phyloP scores from a whole-genome alignment of 2,113 vertebrate genomes.

The Carettochelys insculpta region DNA sequence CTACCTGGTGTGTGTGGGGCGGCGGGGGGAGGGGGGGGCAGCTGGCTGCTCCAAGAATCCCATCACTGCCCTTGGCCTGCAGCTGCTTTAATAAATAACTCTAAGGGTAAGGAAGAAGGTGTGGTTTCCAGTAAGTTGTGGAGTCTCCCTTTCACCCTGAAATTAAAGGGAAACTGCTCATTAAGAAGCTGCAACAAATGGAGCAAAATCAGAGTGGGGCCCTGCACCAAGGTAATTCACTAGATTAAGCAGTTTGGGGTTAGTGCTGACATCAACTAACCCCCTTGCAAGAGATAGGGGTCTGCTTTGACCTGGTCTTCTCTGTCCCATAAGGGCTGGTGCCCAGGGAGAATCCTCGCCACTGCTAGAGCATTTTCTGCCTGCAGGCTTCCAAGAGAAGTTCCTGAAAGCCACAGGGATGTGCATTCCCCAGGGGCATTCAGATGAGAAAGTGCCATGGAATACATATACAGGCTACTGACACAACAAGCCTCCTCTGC shows the following conservation, averaged over 20 bases:
- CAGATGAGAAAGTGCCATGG: too few relatives aligned
- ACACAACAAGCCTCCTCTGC: not conserved
- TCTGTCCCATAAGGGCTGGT: not conserved
- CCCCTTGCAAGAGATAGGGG: not conserved
- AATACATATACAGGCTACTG: too few relatives aligned
- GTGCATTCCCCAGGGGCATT: not conserved
- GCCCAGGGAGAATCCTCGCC: not conserved
- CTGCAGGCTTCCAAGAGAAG: not conserved
- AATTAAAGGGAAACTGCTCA: not conserved
- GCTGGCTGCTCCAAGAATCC: not conserved
- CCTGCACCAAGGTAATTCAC: not conserved
- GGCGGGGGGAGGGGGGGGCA: too few relatives aligned
- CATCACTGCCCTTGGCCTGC: not conserved
- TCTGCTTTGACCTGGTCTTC: too few relatives aligned
- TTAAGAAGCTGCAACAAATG: not conserved
- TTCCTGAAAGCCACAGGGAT: not conserved
- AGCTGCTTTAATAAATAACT: not conserved
- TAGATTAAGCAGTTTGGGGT: not conserved
- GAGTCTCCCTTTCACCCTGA: too few relatives aligned
- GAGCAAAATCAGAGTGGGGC: not conserved
- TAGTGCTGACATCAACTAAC: not conserved
- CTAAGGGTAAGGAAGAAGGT: not conserved
- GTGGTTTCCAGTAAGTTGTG: not conserved
- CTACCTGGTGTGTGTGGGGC: too few relatives aligned
- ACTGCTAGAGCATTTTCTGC: not conserved